Evolutionary conservation across 2,888 invertebrate species (phyloP).

Genomic region (Microctonus brassicae): DNA sequence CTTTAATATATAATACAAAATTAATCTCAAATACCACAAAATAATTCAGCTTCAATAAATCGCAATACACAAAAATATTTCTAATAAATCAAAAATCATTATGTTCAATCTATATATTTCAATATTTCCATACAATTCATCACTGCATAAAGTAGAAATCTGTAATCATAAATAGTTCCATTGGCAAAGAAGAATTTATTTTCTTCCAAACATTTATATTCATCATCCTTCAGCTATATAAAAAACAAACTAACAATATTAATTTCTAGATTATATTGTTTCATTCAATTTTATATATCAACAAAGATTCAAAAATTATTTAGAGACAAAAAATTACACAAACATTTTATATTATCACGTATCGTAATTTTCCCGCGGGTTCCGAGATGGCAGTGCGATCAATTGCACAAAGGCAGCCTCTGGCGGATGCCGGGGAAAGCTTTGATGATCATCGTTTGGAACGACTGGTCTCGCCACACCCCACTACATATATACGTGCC

Average conservation of each 20-base stretch:
- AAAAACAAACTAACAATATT: no score
- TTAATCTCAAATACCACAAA: no score
- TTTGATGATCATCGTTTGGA: conserved; percentile 52
- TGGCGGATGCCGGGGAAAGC: conserved; percentile 54
- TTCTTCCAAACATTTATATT: background rate
- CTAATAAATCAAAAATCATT: background rate
- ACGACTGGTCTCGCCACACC: conserved; percentile 59
- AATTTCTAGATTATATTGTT: no score
- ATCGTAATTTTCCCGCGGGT: no score
- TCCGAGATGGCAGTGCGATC: conserved; percentile 14
- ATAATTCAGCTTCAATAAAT: no score
- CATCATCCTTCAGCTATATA: no score
- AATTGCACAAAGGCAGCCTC: conserved; percentile 33
- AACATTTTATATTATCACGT: no score
- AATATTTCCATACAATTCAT: background rate
- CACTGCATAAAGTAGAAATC: background rate
- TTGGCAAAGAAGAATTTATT: background rate
- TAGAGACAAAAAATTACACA: no score
- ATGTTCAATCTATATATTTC: no score
- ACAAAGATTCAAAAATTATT: no score
- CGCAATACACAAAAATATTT: no score
- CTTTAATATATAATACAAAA: background rate
- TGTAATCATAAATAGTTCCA: background rate
- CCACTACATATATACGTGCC: conserved; percentile 47
- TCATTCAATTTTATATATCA: no score